phyloP scores from a whole-genome alignment of 2,797 vertebrate species.

The Sebastes dallii region DNA sequence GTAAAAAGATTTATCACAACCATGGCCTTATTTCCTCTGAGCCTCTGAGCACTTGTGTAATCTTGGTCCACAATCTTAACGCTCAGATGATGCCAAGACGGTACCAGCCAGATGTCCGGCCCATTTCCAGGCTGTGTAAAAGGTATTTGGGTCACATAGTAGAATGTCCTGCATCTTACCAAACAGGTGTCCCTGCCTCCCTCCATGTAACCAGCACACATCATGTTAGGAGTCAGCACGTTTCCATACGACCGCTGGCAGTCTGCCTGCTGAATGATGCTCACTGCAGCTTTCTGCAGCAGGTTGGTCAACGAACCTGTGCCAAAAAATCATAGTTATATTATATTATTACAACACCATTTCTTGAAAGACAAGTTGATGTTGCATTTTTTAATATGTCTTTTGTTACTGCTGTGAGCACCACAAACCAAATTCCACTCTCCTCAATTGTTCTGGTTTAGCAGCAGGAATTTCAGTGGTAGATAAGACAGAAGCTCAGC shows the following conservation, averaged over 20 bases:
- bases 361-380: background rate
- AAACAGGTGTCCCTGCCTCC: constrained; percentile 92
- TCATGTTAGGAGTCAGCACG: constrained; percentile 88
- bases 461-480: background rate
- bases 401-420: background rate
- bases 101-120: background rate
- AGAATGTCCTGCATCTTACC: constrained; percentile 78
- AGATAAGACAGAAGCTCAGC: background rate
- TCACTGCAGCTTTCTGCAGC: constrained; percentile 92
- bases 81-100: background rate
- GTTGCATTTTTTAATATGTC: background rate
- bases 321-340: background rate
- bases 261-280: constrained; percentile 84
- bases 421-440: background rate
- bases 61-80: background rate
- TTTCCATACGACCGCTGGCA: constrained; percentile 89
- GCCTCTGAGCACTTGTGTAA: background rate
- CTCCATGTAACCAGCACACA: constrained; percentile 90
- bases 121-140: background rate
- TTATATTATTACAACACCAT: background rate
- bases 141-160: background rate
- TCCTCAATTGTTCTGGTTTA: background rate
- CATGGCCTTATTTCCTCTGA: constrained; percentile 4
- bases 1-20: constrained; percentile 1
- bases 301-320: constrained; percentile 82